phyloP scores from a whole-genome alignment of 1,140 invertebrate genomes.

The Cydia strobilella region DNA sequence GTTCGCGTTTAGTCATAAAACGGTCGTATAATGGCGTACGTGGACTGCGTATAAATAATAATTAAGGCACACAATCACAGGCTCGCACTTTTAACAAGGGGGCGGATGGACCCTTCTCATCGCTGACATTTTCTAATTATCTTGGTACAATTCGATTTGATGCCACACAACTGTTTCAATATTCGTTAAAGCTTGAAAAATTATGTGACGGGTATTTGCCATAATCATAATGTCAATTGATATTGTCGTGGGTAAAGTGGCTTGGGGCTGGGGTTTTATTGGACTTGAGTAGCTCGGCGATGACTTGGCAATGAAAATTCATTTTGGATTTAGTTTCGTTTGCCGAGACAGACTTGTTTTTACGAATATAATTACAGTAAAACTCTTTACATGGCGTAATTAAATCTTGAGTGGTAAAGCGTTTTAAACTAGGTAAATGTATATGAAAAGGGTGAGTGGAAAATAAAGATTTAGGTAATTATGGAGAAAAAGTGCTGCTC shows the following conservation, averaged over 20 bases:
- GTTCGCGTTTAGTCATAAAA: slow-evolving; percentile 26
- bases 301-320: slow-evolving; percentile 3
- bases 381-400: neutral
- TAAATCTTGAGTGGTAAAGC: neutral
- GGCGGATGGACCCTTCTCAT: slow-evolving; percentile 57
- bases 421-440: neutral
- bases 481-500: no score
- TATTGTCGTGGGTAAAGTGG: neutral
- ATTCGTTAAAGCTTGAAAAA: slow-evolving; percentile 48
- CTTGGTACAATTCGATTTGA: slow-evolving; percentile 68
- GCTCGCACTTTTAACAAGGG: slow-evolving; percentile 27
- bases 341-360: neutral
- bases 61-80: slow-evolving; percentile 43
- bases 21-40: slow-evolving; percentile 18
- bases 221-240: slow-evolving; percentile 5
- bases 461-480: no score
- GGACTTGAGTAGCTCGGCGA: neutral
- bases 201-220: slow-evolving; percentile 25
- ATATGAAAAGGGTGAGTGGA: no score
- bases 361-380: slow-evolving; percentile 1
- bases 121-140: slow-evolving; percentile 66
- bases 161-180: slow-evolving; percentile 60
- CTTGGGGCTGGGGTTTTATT: neutral
- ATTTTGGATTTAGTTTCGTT: neutral
- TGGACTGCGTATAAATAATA: slow-evolving; percentile 42